Conservation (phyloP, 2,888 invertebrate genomes). For the Sympetrum striolatum region DNA sequence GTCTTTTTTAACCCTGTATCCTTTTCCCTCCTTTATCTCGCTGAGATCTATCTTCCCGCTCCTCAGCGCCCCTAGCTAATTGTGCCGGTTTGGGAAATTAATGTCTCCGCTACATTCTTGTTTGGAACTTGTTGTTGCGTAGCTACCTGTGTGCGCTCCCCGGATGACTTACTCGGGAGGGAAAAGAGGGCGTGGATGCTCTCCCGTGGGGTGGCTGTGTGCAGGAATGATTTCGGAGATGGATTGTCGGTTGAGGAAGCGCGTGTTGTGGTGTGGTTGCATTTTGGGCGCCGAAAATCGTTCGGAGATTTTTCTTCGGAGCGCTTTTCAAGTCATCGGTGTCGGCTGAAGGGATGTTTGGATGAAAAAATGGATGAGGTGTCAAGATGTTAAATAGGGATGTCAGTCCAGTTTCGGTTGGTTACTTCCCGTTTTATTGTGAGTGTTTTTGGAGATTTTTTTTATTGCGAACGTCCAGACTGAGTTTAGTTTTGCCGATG, state of each 20-base stretch:
- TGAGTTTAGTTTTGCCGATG: too few species aligned
- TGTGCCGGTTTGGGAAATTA: background rate
- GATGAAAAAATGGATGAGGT: too few species aligned
- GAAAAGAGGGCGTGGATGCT: background rate
- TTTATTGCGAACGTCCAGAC: too few species aligned
- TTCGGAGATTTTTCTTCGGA: too few species aligned
- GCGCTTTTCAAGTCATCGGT: too few species aligned
- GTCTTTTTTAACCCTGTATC: background rate
- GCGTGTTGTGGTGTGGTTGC: background rate
- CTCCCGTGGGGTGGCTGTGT: background rate
- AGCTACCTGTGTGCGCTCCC: background rate
- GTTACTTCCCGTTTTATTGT: too few species aligned
- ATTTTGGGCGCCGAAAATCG: background rate
- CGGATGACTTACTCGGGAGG: background rate
- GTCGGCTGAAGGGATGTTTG: too few species aligned
- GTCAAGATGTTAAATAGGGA: too few species aligned
- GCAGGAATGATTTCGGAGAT: background rate
- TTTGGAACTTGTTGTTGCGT: background rate
- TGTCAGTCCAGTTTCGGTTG: too few species aligned
- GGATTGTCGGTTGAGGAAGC: background rate
- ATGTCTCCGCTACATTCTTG: background rate
- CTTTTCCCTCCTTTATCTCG: background rate
- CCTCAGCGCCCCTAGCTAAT: background rate
- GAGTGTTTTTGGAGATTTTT: too few species aligned
- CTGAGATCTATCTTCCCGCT: background rate